phyloP scores from a whole-genome alignment of 2,888 invertebrate genomes.

The Chrysomela aeneicollis region DNA sequence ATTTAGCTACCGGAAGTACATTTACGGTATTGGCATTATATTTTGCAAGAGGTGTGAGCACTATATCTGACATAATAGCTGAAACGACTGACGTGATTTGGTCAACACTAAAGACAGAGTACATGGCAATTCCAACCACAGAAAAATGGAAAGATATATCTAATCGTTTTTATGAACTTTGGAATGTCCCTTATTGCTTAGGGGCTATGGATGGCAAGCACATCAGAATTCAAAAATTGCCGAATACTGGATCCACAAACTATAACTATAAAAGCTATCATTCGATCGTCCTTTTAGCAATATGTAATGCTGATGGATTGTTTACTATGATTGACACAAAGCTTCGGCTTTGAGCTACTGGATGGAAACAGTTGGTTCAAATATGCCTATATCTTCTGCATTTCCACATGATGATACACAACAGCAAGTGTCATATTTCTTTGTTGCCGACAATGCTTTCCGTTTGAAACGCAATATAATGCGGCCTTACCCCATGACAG shows the following conservation, averaged over 20 bases:
- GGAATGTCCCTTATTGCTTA: slow-evolving; percentile 39
- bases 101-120: slow-evolving; percentile 13
- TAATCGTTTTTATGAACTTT: slow-evolving; percentile 42
- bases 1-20: slow-evolving; percentile 19
- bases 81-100: slow-evolving; percentile 21
- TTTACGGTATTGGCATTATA: slow-evolving; percentile 13
- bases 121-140: slow-evolving; percentile 19
- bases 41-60: slow-evolving; percentile 18
- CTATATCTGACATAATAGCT: slow-evolving; percentile 10
- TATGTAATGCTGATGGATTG: slow-evolving; percentile 17
- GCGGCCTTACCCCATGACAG: slow-evolving; percentile 1
- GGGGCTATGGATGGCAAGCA: slow-evolving; percentile 48
- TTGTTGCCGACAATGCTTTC: slow-evolving; percentile 6
- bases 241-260: slow-evolving; percentile 32
- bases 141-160: slow-evolving; percentile 30
- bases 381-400: not conserved
- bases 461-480: slow-evolving; percentile 1
- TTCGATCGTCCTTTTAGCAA: slow-evolving; percentile 21
- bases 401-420: not conserved
- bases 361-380: too few relatives aligned
- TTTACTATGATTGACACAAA: slow-evolving; percentile 16
- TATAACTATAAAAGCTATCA: slow-evolving; percentile 49
- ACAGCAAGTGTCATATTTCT: not conserved
- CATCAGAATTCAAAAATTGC: slow-evolving; percentile 46
- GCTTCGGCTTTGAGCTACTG: slow-evolving; percentile 26